Evolutionary conservation across 2,888 invertebrate species (phyloP).

Genomic region (Eupelmus urozonus): DNA sequence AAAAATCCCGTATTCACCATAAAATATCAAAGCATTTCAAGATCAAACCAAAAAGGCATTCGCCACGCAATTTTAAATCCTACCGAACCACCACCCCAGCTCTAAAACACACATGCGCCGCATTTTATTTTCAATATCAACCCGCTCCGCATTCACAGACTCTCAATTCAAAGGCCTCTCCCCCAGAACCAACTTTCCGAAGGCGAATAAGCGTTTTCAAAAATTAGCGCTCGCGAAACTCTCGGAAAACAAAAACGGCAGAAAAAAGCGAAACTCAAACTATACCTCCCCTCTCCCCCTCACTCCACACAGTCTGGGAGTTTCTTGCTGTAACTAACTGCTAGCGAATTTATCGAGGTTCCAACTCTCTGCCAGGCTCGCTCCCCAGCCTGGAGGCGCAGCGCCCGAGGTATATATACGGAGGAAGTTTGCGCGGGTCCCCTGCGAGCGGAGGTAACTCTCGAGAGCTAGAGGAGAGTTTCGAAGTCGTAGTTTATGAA

Average conservation of each 20-base stretch:
- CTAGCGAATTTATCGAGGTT: conserved; percentile 74
- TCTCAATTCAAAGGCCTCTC: too few relatives aligned
- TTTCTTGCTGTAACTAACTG: conserved; percentile 74
- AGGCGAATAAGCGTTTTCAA: too few relatives aligned
- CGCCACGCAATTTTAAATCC: too few relatives aligned
- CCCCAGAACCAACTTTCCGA: too few relatives aligned
- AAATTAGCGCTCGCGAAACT: conserved; percentile 48
- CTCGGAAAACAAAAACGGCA: conserved; percentile 29
- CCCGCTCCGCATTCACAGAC: too few relatives aligned
- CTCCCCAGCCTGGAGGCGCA: background rate
- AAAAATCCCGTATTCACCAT: too few relatives aligned
- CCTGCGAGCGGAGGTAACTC: conserved; percentile 34
- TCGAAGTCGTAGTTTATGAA: conserved; percentile 76
- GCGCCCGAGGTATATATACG: conserved; percentile 23
- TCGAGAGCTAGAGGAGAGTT: conserved; percentile 60
- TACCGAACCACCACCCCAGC: too few relatives aligned
- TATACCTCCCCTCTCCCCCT: too few relatives aligned
- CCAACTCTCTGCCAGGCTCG: conserved; percentile 62
- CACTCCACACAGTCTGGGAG: conserved; percentile 63
- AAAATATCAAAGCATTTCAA: too few relatives aligned
- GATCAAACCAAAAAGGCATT: too few relatives aligned
- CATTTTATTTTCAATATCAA: too few relatives aligned
- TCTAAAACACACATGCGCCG: too few relatives aligned
- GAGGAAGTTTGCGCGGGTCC: conserved; percentile 50
- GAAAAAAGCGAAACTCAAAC: conserved; percentile 17